Evolutionary conservation across 2,113 vertebrate genomes (phyloP).

Genomic region (Melospiza melodia): DNA sequence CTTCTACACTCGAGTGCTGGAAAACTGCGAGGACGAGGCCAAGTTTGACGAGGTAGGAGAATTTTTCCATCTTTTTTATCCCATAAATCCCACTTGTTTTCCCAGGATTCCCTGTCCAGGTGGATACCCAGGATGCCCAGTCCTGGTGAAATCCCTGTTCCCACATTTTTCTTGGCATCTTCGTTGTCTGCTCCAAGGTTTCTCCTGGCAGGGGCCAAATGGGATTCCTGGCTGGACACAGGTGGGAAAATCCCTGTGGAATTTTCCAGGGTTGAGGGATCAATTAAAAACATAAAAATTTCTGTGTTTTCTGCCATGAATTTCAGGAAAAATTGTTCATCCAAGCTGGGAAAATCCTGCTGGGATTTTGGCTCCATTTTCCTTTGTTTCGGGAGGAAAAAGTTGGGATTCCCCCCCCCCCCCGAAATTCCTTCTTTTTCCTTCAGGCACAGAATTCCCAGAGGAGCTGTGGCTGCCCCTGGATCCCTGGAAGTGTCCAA

Average conservation of each 20-base stretch:
- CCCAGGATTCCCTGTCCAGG: neutral
- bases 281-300: fast-evolving
- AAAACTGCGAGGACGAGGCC: neutral
- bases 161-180: neutral
- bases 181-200: fast-evolving
- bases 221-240: neutral
- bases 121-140: neutral
- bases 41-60: neutral
- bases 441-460: neutral
- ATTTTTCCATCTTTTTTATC: neutral
- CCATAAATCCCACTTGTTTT: fast-evolving
- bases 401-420: fast-evolving
- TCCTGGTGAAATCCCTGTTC: neutral
- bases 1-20: neutral
- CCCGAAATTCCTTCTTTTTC: neutral
- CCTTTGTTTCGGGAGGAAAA: neutral
- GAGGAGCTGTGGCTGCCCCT: neutral
- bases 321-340: fast-evolving
- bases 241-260: neutral
- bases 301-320: fast-evolving
- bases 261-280: neutral
- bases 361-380: neutral
- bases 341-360: neutral
- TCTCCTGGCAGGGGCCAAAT: neutral
- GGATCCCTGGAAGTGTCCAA: neutral